These are phyloP conservation scores for Pogoniulus pusillus DNA, from an alignment of 2,797 vertebrate genomes.

Conservation along the genomic window DNA sequence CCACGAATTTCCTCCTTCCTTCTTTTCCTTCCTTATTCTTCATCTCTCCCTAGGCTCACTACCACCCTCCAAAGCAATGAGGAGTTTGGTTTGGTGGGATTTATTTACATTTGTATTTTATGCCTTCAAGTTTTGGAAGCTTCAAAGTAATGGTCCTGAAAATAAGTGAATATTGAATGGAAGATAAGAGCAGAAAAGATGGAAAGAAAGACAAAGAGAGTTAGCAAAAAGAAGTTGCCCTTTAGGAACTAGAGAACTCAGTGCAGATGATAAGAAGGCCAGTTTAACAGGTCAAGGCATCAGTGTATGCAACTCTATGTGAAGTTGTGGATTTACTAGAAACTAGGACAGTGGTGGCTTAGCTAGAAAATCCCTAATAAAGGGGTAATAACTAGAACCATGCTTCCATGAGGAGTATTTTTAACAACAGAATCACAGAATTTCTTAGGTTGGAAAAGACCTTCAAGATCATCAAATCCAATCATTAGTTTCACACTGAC, in stretches of 20 bases:
- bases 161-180: neutral
- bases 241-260: neutral
- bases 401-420: neutral
- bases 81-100: neutral
- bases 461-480: too few species aligned
- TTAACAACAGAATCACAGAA: too few species aligned
- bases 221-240: neutral
- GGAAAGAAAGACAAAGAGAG: neutral
- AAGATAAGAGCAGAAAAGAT: neutral
- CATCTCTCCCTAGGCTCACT: neutral
- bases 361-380: constrained; percentile 33
- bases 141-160: constrained; percentile 27
- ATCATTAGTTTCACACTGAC: too few species aligned
- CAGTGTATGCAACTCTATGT: neutral
- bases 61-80: neutral
- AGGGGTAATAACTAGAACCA: neutral
- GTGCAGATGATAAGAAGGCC: constrained; percentile 2
- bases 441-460: too few species aligned
- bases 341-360: constrained; percentile 8
- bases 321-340: constrained; percentile 23
- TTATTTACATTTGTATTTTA: neutral
- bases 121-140: neutral
- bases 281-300: neutral
- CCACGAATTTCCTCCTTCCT: neutral
- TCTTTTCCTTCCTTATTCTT: neutral